These are phyloP conservation scores for Haemorhous mexicanus DNA, from an alignment of 2,113 vertebrate species.

Conservation along the genomic window DNA sequence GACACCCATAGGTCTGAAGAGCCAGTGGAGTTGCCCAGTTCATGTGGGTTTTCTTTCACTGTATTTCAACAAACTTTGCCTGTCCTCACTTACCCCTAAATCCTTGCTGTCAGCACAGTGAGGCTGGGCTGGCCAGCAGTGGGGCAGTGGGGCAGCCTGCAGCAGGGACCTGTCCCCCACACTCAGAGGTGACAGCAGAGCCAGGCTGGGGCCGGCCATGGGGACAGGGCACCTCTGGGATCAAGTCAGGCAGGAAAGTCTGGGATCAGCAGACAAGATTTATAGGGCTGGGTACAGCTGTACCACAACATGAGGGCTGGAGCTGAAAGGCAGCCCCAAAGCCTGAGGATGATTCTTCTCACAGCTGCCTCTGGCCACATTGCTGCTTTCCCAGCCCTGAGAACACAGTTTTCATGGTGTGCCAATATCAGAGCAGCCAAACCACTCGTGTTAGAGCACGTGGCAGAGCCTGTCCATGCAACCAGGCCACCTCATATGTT, in stretches of 20 bases:
- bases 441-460: accelerated
- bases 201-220: not conserved
- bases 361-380: not conserved
- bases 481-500: not conserved
- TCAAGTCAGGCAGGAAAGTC: not conserved
- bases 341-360: accelerated
- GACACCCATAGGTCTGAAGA: not conserved
- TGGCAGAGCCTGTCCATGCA: not conserved
- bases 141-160: not conserved
- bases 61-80: not conserved
- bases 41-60: not conserved
- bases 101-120: not conserved
- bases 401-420: not conserved
- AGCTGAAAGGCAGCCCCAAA: not conserved
- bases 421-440: not conserved
- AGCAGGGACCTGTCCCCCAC: not conserved
- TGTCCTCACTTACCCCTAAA: not conserved
- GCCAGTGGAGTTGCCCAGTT: not conserved
- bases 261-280: not conserved
- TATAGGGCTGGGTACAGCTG: not conserved
- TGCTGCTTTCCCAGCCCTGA: not conserved
- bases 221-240: not conserved
- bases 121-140: not conserved
- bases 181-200: not conserved
- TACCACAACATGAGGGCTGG: not conserved